These are phyloP conservation scores for Bradysia coprophila DNA, from an alignment of 1,140 invertebrate genomes.

Conservation along the genomic window DNA sequence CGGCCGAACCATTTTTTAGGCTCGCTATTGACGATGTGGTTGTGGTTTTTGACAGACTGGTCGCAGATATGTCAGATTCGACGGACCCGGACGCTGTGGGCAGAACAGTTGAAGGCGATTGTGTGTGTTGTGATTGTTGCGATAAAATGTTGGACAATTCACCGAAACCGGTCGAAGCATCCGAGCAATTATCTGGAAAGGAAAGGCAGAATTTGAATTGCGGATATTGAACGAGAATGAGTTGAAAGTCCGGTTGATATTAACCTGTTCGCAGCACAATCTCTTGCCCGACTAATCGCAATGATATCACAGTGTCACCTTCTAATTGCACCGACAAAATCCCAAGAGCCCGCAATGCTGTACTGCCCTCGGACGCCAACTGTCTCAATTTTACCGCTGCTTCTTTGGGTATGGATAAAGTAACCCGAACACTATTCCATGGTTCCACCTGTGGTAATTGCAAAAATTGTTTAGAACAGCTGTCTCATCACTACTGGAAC, in stretches of 20 bases:
- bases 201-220: neutral
- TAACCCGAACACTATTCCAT: conserved; percentile 94
- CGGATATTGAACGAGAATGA: too few relatives aligned
- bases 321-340: conserved; percentile 92
- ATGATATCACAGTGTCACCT: conserved; percentile 84
- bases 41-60: neutral
- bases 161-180: neutral
- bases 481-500: too few relatives aligned
- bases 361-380: conserved; percentile 74
- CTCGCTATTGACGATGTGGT: neutral
- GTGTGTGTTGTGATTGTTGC: neutral
- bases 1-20: conserved; percentile 10
- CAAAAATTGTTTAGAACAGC: neutral
- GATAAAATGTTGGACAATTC: conserved; percentile 1
- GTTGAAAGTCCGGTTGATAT: too few relatives aligned
- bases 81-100: conserved; percentile 10
- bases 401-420: conserved; percentile 87
- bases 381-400: conserved; percentile 76
- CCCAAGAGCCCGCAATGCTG: conserved; percentile 71
- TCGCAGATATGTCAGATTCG: neutral
- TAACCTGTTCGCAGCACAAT: conserved; percentile 44
- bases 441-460: conserved; percentile 62
- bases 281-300: conserved; percentile 62
- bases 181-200: conserved; percentile 4
- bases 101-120: conserved; percentile 1